Conservation (phyloP, 2,888 invertebrate species). For the Acleris laterana region DNA sequence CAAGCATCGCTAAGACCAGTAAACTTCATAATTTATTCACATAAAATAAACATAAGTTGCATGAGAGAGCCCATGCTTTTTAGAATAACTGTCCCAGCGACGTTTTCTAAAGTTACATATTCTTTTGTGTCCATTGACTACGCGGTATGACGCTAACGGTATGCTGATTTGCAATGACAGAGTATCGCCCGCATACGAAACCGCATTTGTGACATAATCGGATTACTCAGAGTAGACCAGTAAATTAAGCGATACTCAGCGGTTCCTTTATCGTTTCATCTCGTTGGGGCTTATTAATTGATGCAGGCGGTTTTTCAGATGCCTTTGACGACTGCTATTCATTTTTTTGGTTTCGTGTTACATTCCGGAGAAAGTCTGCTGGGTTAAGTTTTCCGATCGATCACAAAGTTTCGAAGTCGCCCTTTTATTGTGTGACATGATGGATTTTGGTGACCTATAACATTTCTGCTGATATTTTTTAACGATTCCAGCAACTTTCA, state of each 20-base stretch:
- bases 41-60: slow-evolving; percentile 5
- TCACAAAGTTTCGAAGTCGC: slow-evolving; percentile 15
- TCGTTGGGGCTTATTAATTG: slow-evolving; percentile 15
- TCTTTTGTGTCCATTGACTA: slow-evolving; percentile 9
- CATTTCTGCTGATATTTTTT: neutral
- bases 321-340: neutral
- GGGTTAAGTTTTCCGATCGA: slow-evolving; percentile 21
- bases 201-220: slow-evolving; percentile 49
- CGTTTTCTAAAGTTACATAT: slow-evolving; percentile 5
- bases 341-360: too few relatives aligned
- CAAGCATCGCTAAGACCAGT: slow-evolving; percentile 4
- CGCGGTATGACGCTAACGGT: slow-evolving; percentile 33
- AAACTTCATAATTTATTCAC: slow-evolving; percentile 29
- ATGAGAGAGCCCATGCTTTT: neutral
- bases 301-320: neutral
- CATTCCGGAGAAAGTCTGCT: neutral
- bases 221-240: slow-evolving; percentile 45
- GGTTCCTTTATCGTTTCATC: slow-evolving; percentile 26
- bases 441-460: slow-evolving; percentile 7
- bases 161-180: slow-evolving; percentile 36
- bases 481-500: slow-evolving; percentile 10
- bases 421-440: slow-evolving; percentile 13
- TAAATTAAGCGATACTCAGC: slow-evolving; percentile 32
- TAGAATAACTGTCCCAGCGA: neutral
- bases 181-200: slow-evolving; percentile 49